Base-by-base conservation (phyloP, 2,888 invertebrate species). In the Caenorhabditis sinica region DNA sequence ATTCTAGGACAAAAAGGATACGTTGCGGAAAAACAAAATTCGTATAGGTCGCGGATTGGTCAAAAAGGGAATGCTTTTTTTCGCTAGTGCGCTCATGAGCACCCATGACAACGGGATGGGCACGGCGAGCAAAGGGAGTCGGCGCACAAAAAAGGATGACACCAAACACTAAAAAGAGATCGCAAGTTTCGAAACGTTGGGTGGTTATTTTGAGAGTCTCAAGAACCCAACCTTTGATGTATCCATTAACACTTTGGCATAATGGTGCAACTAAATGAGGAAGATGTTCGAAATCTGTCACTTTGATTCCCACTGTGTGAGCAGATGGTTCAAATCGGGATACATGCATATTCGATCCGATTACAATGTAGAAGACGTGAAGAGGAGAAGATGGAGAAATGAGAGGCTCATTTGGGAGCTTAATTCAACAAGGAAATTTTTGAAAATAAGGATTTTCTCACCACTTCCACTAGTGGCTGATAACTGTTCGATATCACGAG, bases 311-410 rank as follows among this genome's bases (percentile, higher is more conserved):
- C 63, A 89, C 86, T 0, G 85, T 85, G 20, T 87, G 87, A 15
- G 89, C 89, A 15, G 88, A 81, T n/a, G 88, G 85, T 58, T 89
- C 89, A 63, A 89, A 89, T n/a, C 77, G 49, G 13, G 63, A 56
- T 3, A 86, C 36, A 28, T 68, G 71, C 71, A 81, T 69, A 61
- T 51, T 76, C 2, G 75, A 74, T 28, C 83, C 91, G 25, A 91
- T 83, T n/a, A 85, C 86, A 30, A 91, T 84, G 66, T 90, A 83
- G 79, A 92, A 91, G n/a, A 89, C 89, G 75, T 91, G 91, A 15
- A 89, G 90, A n/a, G 91, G 90, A 36, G 91, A 91, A n/a, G 75
- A 65, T 5, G 91, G 91, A 20, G 89, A 86, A 33, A 92, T 84
- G 9, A 91, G 80, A 17, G 89, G 76, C 76, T 91, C 91, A 51